Evolutionary conservation across 2,113 vertebrate species (phyloP).

Genomic region (Arenaria interpres): DNA sequence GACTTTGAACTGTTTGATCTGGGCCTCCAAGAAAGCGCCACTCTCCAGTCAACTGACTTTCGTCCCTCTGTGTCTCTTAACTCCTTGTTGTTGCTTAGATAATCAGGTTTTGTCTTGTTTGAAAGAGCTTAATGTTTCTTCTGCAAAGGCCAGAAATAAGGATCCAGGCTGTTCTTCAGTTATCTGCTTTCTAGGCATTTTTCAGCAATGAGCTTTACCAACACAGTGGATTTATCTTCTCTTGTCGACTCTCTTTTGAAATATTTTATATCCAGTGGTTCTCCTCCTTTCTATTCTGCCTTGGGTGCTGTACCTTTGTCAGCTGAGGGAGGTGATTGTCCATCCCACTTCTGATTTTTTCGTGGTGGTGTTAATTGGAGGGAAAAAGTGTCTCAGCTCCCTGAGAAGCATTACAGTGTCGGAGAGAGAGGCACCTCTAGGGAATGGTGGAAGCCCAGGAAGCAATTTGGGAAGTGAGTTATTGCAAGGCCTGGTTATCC

Average conservation of each 20-base stretch:
- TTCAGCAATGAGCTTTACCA: neutral
- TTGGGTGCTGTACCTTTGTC: neutral
- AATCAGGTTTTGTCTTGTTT: neutral
- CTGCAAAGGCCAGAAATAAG: neutral
- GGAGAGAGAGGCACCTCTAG: neutral
- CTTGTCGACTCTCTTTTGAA: neutral
- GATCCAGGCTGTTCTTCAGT: neutral
- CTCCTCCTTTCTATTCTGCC: neutral
- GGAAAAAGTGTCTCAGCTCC: neutral
- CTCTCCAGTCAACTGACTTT: neutral
- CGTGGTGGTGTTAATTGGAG: neutral
- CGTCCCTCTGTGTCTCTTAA: neutral
- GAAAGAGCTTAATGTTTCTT: neutral
- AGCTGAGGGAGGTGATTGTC: neutral
- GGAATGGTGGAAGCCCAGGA: neutral
- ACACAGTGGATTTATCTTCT: neutral
- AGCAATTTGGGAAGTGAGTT: neutral
- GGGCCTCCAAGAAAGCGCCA: neutral
- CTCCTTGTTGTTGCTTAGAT: neutral
- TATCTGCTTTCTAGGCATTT: neutral
- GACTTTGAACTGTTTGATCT: neutral
- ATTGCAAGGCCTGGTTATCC: neutral
- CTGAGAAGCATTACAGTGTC: neutral
- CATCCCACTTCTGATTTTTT: neutral
- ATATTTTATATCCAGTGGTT: rapidly evolving